Conservation (phyloP, 2,797 vertebrate species). For the Chaetodon trifasciatus region DNA sequence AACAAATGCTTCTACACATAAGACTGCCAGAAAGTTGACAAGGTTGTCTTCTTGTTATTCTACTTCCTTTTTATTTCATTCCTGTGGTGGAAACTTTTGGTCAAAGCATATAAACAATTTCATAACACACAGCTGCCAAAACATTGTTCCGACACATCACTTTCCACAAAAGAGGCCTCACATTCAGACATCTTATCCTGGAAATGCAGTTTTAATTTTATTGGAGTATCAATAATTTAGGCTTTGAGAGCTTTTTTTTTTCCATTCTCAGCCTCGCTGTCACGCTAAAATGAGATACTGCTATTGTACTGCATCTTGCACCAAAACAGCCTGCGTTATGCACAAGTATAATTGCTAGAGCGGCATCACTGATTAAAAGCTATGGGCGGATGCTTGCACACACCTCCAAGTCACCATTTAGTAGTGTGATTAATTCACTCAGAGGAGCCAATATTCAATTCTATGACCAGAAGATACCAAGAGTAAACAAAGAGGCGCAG, state of each 20-base stretch:
- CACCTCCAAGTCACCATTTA: constrained; percentile 59
- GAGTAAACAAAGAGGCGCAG: constrained; percentile 32
- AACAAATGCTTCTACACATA: background rate
- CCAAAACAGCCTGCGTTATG: constrained; percentile 45
- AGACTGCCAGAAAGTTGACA: background rate
- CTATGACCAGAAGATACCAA: constrained; percentile 31
- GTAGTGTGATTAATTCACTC: constrained; percentile 64
- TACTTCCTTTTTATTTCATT: background rate
- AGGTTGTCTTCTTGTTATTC: background rate
- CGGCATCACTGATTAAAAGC: constrained; percentile 65
- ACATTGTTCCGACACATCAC: constrained; percentile 9
- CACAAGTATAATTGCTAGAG: constrained; percentile 64
- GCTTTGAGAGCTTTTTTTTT: constrained; percentile 29
- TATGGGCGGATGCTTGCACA: constrained; percentile 46
- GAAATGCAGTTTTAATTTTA: constrained; percentile 54
- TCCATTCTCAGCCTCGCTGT: constrained; percentile 32
- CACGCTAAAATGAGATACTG: constrained; percentile 55
- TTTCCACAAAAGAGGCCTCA: constrained; percentile 22
- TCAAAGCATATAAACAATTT: constrained; percentile 19
- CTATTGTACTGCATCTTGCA: constrained; percentile 48
- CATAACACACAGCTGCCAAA: constrained; percentile 31
- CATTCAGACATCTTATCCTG: constrained; percentile 31
- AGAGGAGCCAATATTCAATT: constrained; percentile 46
- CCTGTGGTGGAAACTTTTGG: background rate
- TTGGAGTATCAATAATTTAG: constrained; percentile 60